Base-by-base conservation (phyloP, 2,113 vertebrate genomes). In the Podilymbus podiceps region DNA sequence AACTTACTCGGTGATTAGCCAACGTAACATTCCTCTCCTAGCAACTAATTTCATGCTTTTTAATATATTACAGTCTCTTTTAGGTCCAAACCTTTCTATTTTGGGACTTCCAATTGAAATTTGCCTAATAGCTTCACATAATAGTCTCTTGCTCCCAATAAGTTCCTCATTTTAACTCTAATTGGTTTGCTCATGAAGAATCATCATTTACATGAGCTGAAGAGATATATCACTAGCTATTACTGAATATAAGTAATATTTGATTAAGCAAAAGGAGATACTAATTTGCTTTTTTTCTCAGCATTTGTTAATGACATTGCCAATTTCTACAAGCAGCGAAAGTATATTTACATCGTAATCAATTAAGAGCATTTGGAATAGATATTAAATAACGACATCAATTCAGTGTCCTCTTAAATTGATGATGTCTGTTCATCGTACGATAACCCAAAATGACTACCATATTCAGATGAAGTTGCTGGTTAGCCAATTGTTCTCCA, bases 151-250 rank as follows among this genome's bases (percentile, higher is more conserved):
- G 82, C 60, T 94, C 85, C 72, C 67, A 88, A 91, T 95, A 90
- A 90, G 74, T 93, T 86, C 56, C 82, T 93, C 72, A 81, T 91
- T 96, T 96, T 66, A 81, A 8, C 69, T 88, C 81, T 96, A 95
- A 95, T 95, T 91, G 87, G 84, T 96, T 95, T 96, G 89, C 76
- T 96, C 53, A 13, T 56, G 84, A 86, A 96, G 89, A 94, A 91
- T 80, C 82, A 88, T 82, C 94, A 93, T 96, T 90, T 90, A 93
- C 75, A 90, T 10, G 75, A 95, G 42, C 71, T 79, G n/a, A 89
- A 82, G 73, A 82, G 91, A 90, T 88, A 4, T 50, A 88, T 93
- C 60, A 90, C 66, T 21, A 76, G 69, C 49, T 91, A 78, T 74
- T 83, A 80, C 53, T 30, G 81, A 73, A 46, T 30, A n/a, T 58